Evolutionary conservation across 2,113 vertebrate species (phyloP).

Genomic region (Dendropsophus ebraccatus): DNA sequence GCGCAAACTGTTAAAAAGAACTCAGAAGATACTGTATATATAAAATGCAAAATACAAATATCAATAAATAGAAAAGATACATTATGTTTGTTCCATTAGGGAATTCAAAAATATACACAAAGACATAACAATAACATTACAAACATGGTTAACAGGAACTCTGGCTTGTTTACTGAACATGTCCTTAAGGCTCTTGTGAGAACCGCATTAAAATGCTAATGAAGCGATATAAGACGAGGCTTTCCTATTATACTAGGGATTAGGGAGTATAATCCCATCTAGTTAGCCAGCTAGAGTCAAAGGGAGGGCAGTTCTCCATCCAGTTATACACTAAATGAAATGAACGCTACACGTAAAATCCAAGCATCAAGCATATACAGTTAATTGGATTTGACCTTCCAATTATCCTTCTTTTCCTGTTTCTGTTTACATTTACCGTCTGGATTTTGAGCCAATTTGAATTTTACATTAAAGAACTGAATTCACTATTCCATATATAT

Average conservation of each 20-base stretch:
- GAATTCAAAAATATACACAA: too few relatives aligned
- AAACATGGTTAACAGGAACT: not conserved
- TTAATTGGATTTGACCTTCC: not conserved
- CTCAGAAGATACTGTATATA: too few relatives aligned
- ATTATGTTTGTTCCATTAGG: too few relatives aligned
- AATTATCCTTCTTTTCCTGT: not conserved
- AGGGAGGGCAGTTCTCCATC: not conserved
- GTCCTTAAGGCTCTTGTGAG: not conserved
- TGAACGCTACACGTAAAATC: not conserved
- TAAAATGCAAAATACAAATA: too few relatives aligned
- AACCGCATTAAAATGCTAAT: slow-evolving; percentile 5
- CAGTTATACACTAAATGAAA: not conserved
- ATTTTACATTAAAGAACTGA: not conserved
- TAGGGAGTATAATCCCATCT: slow-evolving; percentile 16
- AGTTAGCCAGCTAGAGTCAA: not conserved
- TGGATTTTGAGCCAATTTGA: not conserved
- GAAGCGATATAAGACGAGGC: slow-evolving; percentile 19
- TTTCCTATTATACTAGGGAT: slow-evolving; percentile 9
- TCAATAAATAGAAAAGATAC: too few relatives aligned
- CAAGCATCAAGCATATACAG: not conserved
- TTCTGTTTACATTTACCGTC: too few relatives aligned
- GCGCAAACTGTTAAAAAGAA: too few relatives aligned
- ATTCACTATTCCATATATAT: not conserved
- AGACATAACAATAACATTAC: too few relatives aligned
- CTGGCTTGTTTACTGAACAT: not conserved